Conservation (phyloP, 2,888 invertebrate species). For the Amaurobius ferox region DNA sequence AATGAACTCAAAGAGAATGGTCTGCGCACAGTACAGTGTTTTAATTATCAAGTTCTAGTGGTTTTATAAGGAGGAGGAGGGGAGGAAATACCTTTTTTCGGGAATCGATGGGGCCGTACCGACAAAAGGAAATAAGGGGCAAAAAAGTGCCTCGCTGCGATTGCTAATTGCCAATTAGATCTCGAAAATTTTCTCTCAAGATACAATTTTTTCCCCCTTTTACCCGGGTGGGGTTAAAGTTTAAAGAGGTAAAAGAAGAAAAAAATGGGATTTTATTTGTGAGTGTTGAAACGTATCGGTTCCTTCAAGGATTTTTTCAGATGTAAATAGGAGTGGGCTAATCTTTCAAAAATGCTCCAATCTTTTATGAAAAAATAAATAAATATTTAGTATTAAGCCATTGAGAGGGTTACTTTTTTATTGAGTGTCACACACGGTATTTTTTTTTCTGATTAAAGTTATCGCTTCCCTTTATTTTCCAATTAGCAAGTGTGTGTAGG, state of each 20-base stretch:
- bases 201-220: constrained; percentile 43
- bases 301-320: constrained; percentile 13
- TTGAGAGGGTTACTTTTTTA: constrained; percentile 14
- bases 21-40: constrained; percentile 57
- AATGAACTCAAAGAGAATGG: constrained; percentile 70
- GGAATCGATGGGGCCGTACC: constrained; percentile 63
- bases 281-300: constrained; percentile 50
- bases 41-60: constrained; percentile 72
- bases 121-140: constrained; percentile 67
- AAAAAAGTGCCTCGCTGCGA: constrained; percentile 69
- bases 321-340: constrained; percentile 30
- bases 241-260: constrained; percentile 36
- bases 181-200: constrained; percentile 57
- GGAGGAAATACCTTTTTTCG: constrained; percentile 59
- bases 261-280: constrained; percentile 37
- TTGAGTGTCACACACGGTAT: constrained; percentile 12
- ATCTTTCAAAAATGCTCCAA: constrained; percentile 50
- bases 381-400: constrained; percentile 11
- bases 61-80: constrained; percentile 62
- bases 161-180: constrained; percentile 72
- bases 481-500: not conserved
- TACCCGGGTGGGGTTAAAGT: constrained; percentile 66
- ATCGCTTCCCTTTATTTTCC: not conserved
- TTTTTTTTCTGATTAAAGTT: not conserved
- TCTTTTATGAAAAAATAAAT: constrained; percentile 29